Percentiles rank a stretch among this genome's conserved stretches.
These are phyloP conservation scores for Phaetusa simplex DNA, from an alignment of 2,113 vertebrate species.

Conservation along the genomic window DNA sequence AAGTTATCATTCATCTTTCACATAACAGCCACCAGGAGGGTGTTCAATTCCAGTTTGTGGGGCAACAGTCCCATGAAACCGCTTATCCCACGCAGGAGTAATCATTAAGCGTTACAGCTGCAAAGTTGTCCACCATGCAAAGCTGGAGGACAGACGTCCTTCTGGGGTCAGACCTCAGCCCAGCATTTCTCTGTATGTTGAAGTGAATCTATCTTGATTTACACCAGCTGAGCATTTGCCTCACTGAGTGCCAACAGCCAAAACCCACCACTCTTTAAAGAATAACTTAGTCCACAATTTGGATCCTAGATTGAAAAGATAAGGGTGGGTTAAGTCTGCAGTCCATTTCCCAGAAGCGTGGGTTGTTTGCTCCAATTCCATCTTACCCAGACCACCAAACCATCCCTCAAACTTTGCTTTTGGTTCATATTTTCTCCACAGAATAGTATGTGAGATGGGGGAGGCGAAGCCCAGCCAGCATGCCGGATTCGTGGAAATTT, in stretches of 20 bases:
- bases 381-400: not conserved
- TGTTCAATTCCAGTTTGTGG: not conserved
- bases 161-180: not conserved
- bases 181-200: not conserved
- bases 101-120: not conserved
- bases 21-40: not conserved
- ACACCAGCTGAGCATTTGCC: not conserved
- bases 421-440: constrained; percentile 60
- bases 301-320: not conserved
- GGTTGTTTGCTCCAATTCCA: not conserved
- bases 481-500: constrained; percentile 91
- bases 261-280: not conserved
- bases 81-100: not conserved
- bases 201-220: not conserved
- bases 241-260: not conserved
- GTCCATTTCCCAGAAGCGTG: not conserved
- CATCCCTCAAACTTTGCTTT: not conserved
- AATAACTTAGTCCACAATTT: not conserved
- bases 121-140: not conserved
- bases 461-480: constrained; percentile 93
- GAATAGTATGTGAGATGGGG: constrained; percentile 98
- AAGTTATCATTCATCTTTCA: not conserved
- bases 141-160: not conserved
- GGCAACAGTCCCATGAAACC: not conserved
- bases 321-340: not conserved